phyloP scores from a whole-genome alignment of 1,140 invertebrate genomes.

The Pentalonia nigronervosa region DNA sequence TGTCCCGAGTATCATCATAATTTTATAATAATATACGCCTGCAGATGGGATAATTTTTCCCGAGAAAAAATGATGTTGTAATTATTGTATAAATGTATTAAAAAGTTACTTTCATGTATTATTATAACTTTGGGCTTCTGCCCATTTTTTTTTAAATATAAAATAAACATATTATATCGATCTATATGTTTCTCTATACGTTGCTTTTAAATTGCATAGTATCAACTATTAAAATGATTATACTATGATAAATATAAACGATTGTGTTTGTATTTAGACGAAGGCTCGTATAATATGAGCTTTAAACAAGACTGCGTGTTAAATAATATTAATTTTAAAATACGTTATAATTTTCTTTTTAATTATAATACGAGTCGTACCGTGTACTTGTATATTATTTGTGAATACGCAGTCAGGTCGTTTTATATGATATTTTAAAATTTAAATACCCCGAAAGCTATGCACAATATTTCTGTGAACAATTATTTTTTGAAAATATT shows the following conservation, averaged over 20 bases:
- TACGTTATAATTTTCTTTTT: background rate
- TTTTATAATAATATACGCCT: background rate
- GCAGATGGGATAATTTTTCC: background rate
- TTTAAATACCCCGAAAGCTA: background rate
- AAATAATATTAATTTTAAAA: background rate
- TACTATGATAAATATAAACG: background rate
- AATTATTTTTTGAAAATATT: background rate
- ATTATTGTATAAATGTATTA: no score
- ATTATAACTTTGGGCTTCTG: no score
- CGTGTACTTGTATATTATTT: background rate
- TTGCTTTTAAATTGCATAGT: background rate
- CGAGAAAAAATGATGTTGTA: no score
- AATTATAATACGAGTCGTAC: background rate
- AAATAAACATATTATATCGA: background rate
- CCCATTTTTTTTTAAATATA: no score
- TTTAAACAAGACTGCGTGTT: no score
- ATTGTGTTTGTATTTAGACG: no score
- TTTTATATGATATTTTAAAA: background rate
- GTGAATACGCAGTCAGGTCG: background rate
- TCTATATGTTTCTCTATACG: background rate
- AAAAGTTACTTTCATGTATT: no score
- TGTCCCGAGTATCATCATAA: background rate
- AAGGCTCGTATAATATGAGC: no score
- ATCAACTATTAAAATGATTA: background rate
- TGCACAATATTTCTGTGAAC: background rate